Evolutionary conservation across 2,113 vertebrate species (phyloP).

Genomic region (Chamaea fasciata): DNA sequence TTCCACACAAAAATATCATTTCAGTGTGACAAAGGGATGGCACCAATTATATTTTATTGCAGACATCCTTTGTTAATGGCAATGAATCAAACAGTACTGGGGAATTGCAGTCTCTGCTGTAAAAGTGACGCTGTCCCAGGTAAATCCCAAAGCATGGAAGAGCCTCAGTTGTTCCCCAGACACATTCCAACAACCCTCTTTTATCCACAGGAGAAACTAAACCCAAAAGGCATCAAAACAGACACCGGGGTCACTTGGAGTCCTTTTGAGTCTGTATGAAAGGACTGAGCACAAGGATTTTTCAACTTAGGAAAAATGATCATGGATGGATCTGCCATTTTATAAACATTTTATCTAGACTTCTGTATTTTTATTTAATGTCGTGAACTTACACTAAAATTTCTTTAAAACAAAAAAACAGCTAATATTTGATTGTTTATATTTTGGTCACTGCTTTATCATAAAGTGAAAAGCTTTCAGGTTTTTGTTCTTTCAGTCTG

Average conservation of each 20-base stretch:
- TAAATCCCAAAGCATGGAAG: neutral
- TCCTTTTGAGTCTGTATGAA: neutral
- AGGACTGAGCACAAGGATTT: constrained; percentile 8
- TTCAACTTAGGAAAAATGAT: neutral
- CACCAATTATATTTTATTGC: neutral
- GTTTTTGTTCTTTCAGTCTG: neutral
- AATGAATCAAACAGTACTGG: neutral
- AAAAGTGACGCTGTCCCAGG: neutral
- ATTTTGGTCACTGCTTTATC: neutral
- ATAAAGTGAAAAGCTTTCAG: neutral
- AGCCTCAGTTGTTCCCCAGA: neutral
- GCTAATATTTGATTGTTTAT: neutral
- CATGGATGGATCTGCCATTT: neutral
- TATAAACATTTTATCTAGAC: neutral
- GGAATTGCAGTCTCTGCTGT: neutral
- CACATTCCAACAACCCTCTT: neutral
- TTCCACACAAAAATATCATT: neutral
- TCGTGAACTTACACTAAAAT: neutral
- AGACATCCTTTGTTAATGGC: constrained; percentile 31
- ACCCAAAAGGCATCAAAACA: neutral
- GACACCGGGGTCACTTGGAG: neutral
- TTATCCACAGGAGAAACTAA: neutral
- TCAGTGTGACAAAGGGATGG: neutral
- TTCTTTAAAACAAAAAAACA: neutral
- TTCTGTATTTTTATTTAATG: neutral